Evolutionary conservation across 2,113 vertebrate genomes (phyloP).

Genomic region (Gadus macrocephalus): DNA sequence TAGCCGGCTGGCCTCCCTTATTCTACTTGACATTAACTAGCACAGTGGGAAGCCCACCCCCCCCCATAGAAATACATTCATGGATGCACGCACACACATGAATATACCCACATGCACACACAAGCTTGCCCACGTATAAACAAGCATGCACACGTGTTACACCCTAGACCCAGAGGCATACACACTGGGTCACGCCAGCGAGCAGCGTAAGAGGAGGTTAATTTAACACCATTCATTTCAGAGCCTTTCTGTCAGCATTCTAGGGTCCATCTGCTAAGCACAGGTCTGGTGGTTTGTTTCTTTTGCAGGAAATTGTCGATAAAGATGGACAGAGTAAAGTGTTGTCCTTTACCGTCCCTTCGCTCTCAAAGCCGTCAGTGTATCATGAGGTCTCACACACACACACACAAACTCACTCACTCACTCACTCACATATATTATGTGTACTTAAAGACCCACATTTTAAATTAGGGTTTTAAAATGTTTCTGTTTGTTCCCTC

Average conservation of each 20-base stretch:
- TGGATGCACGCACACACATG: background rate
- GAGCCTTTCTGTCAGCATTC: conserved; percentile 5
- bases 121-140: background rate
- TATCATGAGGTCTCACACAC: conserved; percentile 88
- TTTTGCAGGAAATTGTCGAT: conserved; percentile 91
- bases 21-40: conserved; percentile 63
- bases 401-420: background rate
- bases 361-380: conserved; percentile 93
- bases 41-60: conserved; percentile 38
- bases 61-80: conserved; percentile 9
- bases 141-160: background rate
- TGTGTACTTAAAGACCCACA: too few species aligned
- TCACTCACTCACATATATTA: background rate
- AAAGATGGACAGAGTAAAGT: conserved; percentile 94
- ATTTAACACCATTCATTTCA: background rate
- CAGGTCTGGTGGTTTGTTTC: conserved; percentile 12
- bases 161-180: too few species aligned
- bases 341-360: conserved; percentile 92
- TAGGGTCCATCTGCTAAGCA: too few species aligned
- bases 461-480: background rate
- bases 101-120: conserved; percentile 7
- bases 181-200: too few species aligned
- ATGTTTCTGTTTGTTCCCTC: conserved; percentile 21
- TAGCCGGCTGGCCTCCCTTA: conserved; percentile 39
- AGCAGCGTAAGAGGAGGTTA: conserved; percentile 10